These are phyloP conservation scores for Pavo muticus DNA, from an alignment of 2,113 vertebrate genomes.

Conservation along the genomic window DNA sequence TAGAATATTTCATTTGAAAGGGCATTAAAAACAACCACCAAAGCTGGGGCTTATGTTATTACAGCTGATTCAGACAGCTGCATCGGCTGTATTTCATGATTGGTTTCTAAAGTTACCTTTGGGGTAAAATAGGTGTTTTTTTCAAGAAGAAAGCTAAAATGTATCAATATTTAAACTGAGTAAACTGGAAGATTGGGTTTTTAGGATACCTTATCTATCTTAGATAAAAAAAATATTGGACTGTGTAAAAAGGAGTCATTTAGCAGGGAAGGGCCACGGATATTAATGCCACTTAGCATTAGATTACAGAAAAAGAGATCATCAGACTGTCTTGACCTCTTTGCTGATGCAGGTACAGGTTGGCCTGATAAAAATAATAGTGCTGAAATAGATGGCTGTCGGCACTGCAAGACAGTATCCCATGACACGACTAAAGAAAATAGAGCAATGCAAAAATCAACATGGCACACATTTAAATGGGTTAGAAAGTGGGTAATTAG, in stretches of 20 bases:
- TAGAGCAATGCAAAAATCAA: constrained; percentile 46
- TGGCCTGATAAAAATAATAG: constrained; percentile 46
- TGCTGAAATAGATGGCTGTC: not conserved
- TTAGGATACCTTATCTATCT: constrained; percentile 6
- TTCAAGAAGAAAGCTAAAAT: not conserved
- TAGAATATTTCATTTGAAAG: not conserved
- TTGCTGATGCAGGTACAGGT: not conserved
- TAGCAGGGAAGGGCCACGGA: not conserved
- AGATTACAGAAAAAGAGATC: constrained; percentile 55
- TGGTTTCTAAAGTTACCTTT: not conserved
- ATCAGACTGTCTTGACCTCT: constrained; percentile 42
- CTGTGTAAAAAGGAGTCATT: not conserved
- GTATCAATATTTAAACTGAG: not conserved
- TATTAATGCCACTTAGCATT: constrained; percentile 60
- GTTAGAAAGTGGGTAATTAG: constrained; percentile 57
- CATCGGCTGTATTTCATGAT: not conserved
- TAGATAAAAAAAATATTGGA: not conserved
- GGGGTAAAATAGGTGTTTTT: not conserved
- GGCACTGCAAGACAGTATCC: not conserved
- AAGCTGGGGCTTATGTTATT: rapidly evolving
- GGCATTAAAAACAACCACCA: not conserved
- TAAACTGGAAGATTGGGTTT: not conserved
- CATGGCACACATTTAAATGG: constrained; percentile 40
- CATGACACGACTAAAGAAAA: not conserved
- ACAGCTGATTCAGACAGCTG: not conserved